These are phyloP conservation scores for Chamaea fasciata DNA, from an alignment of 2,113 vertebrate genomes.

Conservation along the genomic window DNA sequence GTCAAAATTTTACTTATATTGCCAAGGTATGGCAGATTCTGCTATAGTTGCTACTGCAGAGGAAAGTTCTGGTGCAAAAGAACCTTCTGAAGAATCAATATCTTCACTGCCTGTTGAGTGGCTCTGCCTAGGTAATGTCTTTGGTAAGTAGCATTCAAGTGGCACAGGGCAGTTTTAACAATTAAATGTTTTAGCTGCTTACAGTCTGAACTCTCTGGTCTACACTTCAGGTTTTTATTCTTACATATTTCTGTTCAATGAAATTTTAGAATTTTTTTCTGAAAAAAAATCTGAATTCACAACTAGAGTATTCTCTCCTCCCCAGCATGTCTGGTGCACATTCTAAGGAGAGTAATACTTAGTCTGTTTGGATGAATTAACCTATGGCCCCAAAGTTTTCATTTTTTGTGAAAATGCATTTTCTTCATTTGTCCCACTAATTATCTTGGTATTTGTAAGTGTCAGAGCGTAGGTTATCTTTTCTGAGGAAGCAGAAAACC, in stretches of 20 bases:
- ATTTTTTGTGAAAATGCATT: neutral
- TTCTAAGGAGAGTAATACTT: neutral
- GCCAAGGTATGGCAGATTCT: neutral
- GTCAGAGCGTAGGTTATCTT: neutral
- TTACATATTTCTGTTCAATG: neutral
- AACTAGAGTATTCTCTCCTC: neutral
- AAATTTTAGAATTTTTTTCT: neutral
- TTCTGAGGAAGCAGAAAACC: neutral
- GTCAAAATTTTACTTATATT: neutral
- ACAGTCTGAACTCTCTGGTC: neutral
- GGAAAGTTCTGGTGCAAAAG: neutral
- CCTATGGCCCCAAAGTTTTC: neutral
- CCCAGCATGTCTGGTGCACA: neutral
- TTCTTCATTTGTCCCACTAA: neutral
- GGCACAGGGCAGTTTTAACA: neutral
- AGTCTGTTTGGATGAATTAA: neutral
- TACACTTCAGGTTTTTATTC: neutral
- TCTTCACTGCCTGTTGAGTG: neutral
- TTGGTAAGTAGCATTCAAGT: neutral
- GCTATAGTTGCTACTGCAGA: neutral
- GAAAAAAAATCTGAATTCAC: neutral
- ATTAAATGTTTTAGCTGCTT: neutral
- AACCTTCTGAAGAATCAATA: neutral
- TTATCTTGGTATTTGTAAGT: neutral
- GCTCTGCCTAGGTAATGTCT: neutral